These are phyloP conservation scores for Dryas iulia DNA, from an alignment of 1,140 invertebrate genomes.

Conservation along the genomic window DNA sequence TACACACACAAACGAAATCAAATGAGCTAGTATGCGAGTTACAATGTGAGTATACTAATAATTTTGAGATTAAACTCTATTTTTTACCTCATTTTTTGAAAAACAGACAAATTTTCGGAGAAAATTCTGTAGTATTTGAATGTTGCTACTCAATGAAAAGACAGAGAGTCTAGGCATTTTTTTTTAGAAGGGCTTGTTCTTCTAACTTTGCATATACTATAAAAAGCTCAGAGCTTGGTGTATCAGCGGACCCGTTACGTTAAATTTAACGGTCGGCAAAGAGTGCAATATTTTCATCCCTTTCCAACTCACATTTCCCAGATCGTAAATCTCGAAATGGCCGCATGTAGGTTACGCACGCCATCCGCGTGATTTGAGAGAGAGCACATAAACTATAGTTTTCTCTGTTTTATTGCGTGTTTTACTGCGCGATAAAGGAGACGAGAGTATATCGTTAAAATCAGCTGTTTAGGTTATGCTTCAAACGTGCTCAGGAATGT, in stretches of 20 bases:
- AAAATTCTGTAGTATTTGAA: neutral
- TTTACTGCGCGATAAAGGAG: conserved; percentile 75
- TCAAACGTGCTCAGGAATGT: conserved; percentile 79
- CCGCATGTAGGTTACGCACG: conserved; percentile 80
- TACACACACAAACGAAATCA: conserved; percentile 70
- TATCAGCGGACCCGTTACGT: conserved; percentile 56
- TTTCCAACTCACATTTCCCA: conserved; percentile 80
- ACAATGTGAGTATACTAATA: conserved; percentile 42
- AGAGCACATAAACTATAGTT: conserved; percentile 76
- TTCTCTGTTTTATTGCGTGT: conserved; percentile 79
- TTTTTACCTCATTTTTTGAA: neutral
- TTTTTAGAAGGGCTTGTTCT: conserved; percentile 24
- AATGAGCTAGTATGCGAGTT: conserved; percentile 74
- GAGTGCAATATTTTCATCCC: conserved; percentile 75
- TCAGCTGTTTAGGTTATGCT: conserved; percentile 79
- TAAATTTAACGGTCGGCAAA: conserved; percentile 66
- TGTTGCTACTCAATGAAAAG: neutral
- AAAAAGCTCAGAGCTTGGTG: conserved; percentile 56
- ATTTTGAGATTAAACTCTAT: conserved; percentile 47
- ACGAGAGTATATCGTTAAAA: conserved; percentile 74
- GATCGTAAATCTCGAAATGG: conserved; percentile 82
- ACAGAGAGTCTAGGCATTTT: neutral
- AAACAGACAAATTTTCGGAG: neutral
- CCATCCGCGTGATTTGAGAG: conserved; percentile 67
- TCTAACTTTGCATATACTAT: conserved; percentile 52